These are phyloP conservation scores for Sarotherodon lohbergeri DNA, from an alignment of 2,113 vertebrate genomes.

Conservation along the genomic window DNA sequence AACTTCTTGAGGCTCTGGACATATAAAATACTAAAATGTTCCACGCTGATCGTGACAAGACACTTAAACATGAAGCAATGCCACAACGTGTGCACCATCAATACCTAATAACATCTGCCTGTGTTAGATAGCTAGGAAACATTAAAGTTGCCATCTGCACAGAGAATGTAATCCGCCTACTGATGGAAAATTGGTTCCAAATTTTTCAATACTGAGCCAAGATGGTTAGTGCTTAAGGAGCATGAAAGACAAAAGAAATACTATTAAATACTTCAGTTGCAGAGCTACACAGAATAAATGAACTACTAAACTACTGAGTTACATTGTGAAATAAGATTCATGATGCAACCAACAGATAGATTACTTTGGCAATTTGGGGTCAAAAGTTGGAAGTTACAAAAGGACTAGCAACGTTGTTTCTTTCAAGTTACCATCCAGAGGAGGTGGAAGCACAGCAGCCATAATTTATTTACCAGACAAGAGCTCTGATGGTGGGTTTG, in stretches of 20 bases:
- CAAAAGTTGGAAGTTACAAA: not conserved
- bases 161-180: not conserved
- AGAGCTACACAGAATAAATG: not conserved
- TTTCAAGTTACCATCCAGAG: not conserved
- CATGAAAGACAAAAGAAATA: not conserved
- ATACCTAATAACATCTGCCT: not conserved
- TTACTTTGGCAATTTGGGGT: not conserved
- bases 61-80: not conserved
- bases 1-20: not conserved
- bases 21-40: not conserved
- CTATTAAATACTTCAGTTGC: not conserved
- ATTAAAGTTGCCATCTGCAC: not conserved
- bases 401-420: not conserved
- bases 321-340: not conserved
- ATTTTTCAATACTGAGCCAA: not conserved
- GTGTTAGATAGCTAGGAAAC: not conserved
- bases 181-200: not conserved
- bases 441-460: not conserved
- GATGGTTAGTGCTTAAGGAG: not conserved
- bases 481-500: not conserved
- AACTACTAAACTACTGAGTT: not conserved
- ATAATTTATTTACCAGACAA: constrained; percentile 7
- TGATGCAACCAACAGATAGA: not conserved
- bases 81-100: not conserved
- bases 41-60: not conserved